A percentile compares a stretch with the other conserved stretches of the same genome.
Conservation (phyloP, 2,888 invertebrate genomes). For the Adineta ricciae region DNA sequence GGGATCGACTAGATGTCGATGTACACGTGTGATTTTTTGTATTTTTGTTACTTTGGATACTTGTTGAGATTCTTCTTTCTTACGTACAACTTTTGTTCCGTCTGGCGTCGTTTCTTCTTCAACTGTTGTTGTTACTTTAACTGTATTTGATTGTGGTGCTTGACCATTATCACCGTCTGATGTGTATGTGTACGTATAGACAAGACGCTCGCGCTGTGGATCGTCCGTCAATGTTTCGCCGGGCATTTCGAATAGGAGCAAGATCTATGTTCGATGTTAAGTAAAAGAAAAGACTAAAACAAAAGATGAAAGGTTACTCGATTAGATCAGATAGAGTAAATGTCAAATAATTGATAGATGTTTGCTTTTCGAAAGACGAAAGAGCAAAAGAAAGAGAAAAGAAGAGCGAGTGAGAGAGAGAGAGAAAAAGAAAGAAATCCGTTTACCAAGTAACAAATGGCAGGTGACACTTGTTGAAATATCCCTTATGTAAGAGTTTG, state of each 20-base stretch:
- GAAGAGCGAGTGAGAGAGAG: not conserved
- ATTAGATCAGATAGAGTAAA: constrained; percentile 8
- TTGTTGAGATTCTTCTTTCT: constrained; percentile 33
- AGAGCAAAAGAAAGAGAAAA: not conserved
- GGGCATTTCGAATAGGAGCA: not conserved
- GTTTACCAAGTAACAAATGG: not conserved
- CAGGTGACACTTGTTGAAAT: not conserved
- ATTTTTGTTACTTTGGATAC: constrained; percentile 33
- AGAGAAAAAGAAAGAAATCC: not conserved
- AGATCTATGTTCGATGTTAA: not conserved
- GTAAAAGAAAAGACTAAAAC: not conserved
- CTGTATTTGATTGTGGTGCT: constrained; percentile 30
- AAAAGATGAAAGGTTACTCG: not conserved
- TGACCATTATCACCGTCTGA: constrained; percentile 26
- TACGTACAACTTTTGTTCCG: constrained; percentile 33
- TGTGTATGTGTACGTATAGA: constrained; percentile 30
- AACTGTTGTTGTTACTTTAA: constrained; percentile 33
- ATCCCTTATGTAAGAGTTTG: not conserved
- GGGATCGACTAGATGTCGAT: constrained; percentile 28
- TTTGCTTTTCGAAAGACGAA: not conserved
- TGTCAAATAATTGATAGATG: not conserved
- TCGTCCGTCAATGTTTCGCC: constrained; percentile 15
- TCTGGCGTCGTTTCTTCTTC: constrained; percentile 33
- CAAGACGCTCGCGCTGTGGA: constrained; percentile 32
- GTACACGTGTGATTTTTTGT: constrained; percentile 27